These are phyloP conservation scores for Epinephelus awoara DNA, from an alignment of 2,797 vertebrate genomes.

Conservation along the genomic window DNA sequence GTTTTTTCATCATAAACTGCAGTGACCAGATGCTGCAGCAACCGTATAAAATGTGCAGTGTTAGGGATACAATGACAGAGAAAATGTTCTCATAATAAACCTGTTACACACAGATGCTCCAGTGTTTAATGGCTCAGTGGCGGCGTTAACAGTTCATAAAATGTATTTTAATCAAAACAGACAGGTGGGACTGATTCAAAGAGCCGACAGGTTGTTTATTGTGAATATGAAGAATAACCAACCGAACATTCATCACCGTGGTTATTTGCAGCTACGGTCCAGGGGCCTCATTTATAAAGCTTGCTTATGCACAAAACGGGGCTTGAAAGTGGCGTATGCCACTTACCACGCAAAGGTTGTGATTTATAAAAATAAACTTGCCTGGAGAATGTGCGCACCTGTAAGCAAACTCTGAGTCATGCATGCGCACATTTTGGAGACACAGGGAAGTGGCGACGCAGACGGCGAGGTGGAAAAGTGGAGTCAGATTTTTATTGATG, in stretches of 20 bases:
- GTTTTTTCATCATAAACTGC: slow-evolving; percentile 33
- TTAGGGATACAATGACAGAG: slow-evolving; percentile 18
- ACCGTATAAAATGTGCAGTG: slow-evolving; percentile 29
- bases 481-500: no score
- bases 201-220: slow-evolving; percentile 10
- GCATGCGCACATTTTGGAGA: no score
- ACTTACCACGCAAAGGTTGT: no score
- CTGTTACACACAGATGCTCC: slow-evolving; percentile 40
- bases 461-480: no score
- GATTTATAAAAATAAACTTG: no score
- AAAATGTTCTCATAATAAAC: slow-evolving; percentile 41
- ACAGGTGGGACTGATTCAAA: slow-evolving; percentile 10
- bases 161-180: slow-evolving; percentile 39
- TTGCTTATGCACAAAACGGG: no score
- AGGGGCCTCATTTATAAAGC: no score
- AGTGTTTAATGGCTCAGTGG: slow-evolving; percentile 33
- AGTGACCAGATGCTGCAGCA: slow-evolving; percentile 53
- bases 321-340: no score
- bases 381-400: no score
- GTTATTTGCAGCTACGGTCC: neutral
- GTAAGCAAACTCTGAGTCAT: no score
- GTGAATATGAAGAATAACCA: slow-evolving; percentile 37
- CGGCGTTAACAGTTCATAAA: slow-evolving; percentile 36
- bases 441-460: no score
- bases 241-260: slow-evolving; percentile 14